Base-by-base conservation (phyloP, 2,888 invertebrate species). In the Noctua comes region DNA sequence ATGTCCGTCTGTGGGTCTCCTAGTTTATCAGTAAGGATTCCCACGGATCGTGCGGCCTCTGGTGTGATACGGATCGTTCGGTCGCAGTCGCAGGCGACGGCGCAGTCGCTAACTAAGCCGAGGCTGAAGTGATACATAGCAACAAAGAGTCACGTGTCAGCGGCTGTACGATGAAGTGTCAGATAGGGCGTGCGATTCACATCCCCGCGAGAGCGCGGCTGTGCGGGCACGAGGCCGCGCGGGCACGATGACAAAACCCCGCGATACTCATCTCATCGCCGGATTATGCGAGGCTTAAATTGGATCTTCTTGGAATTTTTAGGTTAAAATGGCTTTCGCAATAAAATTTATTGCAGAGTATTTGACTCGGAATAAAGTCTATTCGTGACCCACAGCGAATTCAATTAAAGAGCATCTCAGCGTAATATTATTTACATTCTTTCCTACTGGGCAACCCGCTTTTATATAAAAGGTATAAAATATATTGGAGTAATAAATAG, bases 231-330 rank as follows among this genome's bases (percentile, higher is more conserved):
- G 27, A 54, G 64, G 36, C 36, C 46, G 86, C 87, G 57, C 71
- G 66, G 54, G 87, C 82, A 48, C 88, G 85, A 82, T 89, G 79
- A 90, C 89, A 90, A 87, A 88, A 66, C 84, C 82, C 82, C 80
- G 87, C 92, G 95, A 95, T 94, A 94, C 91, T 92, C 93, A 95
- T 95, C 95, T 94, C 93, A 90, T 91, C 92, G 86, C 85, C 87
- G 93, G 94, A 96, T 95, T 95, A 95, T 94, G 92, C 95, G 92
- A 92, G 91, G 92, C 92, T 95, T 94, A 95, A 96, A 95, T 95
- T 94, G 95, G 94, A 95, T 94, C 93, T 95, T 93, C 95, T 94
- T 90, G 93, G 94, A 95, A 95, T 95, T 95, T 95, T 95, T 94
- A 93, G 93, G 93, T 93, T 92, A 93, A 94, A 95, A 94, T 92